Evolutionary conservation across 2,797 vertebrate species (phyloP).

Genomic region (Balearica regulorum): DNA sequence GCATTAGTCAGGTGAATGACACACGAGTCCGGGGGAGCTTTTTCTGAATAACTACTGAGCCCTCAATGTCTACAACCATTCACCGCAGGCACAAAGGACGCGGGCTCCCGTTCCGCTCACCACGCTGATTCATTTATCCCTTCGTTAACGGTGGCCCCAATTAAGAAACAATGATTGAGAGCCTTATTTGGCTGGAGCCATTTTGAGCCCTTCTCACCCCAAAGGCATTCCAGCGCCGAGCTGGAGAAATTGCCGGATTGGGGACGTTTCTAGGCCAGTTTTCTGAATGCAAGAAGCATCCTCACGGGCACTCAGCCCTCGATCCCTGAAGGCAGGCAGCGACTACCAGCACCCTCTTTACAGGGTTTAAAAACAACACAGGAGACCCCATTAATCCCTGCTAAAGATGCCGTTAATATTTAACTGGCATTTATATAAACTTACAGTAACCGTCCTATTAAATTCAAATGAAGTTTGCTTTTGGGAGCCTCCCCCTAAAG

Average conservation of each 20-base stretch:
- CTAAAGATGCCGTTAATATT: slow-evolving; percentile 72
- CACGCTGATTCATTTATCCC: neutral
- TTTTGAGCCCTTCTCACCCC: neutral
- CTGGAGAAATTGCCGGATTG: neutral
- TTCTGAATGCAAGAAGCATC: slow-evolving; percentile 8
- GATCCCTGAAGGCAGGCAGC: neutral
- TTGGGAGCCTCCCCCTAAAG: slow-evolving; percentile 70
- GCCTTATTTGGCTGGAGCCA: neutral
- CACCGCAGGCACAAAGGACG: neutral
- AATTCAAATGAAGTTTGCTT: slow-evolving; percentile 66
- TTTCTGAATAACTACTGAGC: neutral
- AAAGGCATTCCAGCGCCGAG: neutral
- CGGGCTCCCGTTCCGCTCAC: neutral
- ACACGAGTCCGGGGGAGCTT: neutral
- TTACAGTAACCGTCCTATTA: slow-evolving; percentile 68
- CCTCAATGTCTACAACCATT: neutral
- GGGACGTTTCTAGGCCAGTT: neutral
- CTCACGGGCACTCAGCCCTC: neutral
- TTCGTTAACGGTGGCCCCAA: slow-evolving; percentile 22
- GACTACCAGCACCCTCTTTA: neutral
- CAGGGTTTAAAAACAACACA: neutral
- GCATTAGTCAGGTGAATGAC: slow-evolving; percentile 17
- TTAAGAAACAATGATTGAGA: slow-evolving; percentile 12
- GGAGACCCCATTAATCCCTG: slow-evolving; percentile 61
- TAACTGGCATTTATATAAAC: slow-evolving; percentile 75